phyloP scores from a whole-genome alignment of 2,888 invertebrate species.

The Serripes groenlandicus region DNA sequence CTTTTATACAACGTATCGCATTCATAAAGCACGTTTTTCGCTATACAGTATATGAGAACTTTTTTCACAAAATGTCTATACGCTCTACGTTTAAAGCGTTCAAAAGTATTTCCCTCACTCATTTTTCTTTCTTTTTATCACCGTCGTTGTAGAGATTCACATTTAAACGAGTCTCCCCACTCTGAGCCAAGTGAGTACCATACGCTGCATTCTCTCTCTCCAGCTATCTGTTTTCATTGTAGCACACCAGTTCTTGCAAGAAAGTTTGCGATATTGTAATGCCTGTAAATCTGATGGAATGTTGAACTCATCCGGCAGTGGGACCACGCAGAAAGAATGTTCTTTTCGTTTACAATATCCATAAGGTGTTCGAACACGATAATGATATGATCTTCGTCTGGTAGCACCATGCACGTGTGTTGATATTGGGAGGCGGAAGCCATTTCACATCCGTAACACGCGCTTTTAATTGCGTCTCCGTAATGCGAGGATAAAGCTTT shows the following conservation, averaged over 20 bases:
- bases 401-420: neutral
- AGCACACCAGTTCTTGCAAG: neutral
- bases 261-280: neutral
- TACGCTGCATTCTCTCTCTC: neutral
- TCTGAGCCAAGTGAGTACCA: neutral
- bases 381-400: neutral
- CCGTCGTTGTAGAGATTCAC: too few relatives aligned
- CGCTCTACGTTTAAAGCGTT: neutral
- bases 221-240: neutral
- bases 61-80: neutral
- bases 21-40: neutral
- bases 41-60: neutral
- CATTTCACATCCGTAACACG: neutral
- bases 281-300: neutral
- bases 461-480: neutral
- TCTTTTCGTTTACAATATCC: neutral
- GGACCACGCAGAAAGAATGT: neutral
- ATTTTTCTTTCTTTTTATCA: too few relatives aligned
- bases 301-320: neutral
- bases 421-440: neutral
- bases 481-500: conserved; percentile 1
- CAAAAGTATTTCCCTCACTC: too few relatives aligned
- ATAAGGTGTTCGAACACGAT: neutral
- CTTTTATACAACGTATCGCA: neutral
- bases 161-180: too few relatives aligned